Evolutionary conservation across 1,140 invertebrate genomes (phyloP).

Genomic region (Ephestia elutella): DNA sequence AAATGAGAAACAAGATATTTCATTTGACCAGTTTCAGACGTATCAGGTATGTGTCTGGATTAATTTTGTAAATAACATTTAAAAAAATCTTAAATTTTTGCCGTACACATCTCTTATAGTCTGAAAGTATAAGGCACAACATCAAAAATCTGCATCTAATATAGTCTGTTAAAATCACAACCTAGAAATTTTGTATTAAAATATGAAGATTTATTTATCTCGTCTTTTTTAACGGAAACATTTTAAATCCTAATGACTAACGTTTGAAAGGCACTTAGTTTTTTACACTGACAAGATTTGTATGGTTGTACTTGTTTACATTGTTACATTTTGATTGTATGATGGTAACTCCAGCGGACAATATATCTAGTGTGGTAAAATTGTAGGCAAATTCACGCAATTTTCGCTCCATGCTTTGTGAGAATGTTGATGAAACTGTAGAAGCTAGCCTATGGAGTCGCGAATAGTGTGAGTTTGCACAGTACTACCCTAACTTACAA

Average conservation of each 20-base stretch:
- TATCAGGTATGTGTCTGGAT: not conserved
- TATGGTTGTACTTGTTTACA: slow-evolving; percentile 63
- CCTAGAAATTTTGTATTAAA: slow-evolving; percentile 47
- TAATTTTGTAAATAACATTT: not conserved
- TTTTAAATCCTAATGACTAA: slow-evolving; percentile 71
- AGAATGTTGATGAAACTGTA: not conserved
- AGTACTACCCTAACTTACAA: slow-evolving; percentile 38
- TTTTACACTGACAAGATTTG: slow-evolving; percentile 62
- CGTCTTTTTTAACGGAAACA: slow-evolving; percentile 33
- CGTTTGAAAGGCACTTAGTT: slow-evolving; percentile 68
- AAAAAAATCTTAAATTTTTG: too few relatives aligned
- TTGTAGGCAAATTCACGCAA: slow-evolving; percentile 23
- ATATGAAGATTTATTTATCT: slow-evolving; percentile 25
- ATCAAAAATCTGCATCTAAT: not conserved
- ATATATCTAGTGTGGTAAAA: slow-evolving; percentile 32
- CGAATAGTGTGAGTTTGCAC: slow-evolving; percentile 7
- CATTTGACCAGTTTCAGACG: not conserved
- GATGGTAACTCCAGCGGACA: slow-evolving; percentile 68
- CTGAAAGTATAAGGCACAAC: too few relatives aligned
- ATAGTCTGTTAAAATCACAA: slow-evolving; percentile 39
- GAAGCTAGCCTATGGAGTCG: slow-evolving; percentile 7
- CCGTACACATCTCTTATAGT: too few relatives aligned
- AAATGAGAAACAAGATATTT: slow-evolving; percentile 1
- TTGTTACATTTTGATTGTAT: slow-evolving; percentile 67
- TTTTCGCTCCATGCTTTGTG: slow-evolving; percentile 9